Base-by-base conservation (phyloP, 2,113 vertebrate genomes). In the Oreochromis spilurus region DNA sequence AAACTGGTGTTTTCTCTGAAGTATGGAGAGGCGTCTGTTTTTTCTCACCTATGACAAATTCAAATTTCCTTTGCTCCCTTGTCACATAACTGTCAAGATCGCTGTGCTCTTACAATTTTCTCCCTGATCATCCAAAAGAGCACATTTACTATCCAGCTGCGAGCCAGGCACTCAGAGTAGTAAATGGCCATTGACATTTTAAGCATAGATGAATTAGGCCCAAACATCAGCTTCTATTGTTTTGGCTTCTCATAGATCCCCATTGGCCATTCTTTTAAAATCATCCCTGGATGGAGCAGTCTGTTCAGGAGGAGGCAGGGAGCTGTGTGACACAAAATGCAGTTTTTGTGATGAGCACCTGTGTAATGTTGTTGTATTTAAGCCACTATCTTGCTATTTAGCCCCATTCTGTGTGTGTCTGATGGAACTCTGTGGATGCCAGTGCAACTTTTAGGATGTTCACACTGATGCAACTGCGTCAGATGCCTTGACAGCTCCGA, bases 21-120 rank as follows among this genome's bases (percentile, higher is more conserved):
- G 84, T 86, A 26, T 81, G 78, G 89, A 83, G 77, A 89, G 86
- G 72, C 14, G 5, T 90, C 70, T 77, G 80, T 89, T 91, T 92
- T 90, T 90, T 86, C 81, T 86, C 87, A 94, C 91, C 88, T 87
- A 38, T 92, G 88, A 88, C 90, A 89, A 93, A 91, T 75, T 85
- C 81, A 90, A 89, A 91, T 92, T 93, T 91, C 53, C 53, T 82
- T 81, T 87, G 62, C 89, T 91, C 87, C 84, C 79, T 31, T 45
- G 77, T 87, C 83, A 84, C 65, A 55, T 72, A 89, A 85, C 82
- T 83, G 88, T 93, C 90, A 93, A 60, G 90, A 77, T 85, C 83
- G 82, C 65, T 94, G 91, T 85, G 36, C 60, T 53, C 10, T 84
- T 85, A 38, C 81, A 17, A 4, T 88, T 89, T 88, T 65, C 70